Conservation (phyloP, 2,888 invertebrate genomes). For the Ochropacha duplaris region DNA sequence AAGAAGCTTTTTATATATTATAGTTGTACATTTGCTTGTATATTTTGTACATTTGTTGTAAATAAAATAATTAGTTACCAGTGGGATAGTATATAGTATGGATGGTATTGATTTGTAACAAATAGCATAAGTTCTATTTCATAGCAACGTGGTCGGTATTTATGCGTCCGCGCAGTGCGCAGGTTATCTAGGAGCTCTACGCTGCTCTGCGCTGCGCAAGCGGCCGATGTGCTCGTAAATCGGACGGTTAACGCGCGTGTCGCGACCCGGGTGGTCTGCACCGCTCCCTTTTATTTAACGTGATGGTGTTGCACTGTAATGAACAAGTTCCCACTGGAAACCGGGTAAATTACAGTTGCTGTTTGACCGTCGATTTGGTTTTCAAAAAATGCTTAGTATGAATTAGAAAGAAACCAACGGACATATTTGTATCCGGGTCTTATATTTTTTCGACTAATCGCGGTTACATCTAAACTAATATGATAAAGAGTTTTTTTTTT, state of each 20-base stretch:
- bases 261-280: conserved; percentile 61
- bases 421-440: too few relatives aligned
- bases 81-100: too few relatives aligned
- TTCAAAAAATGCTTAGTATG: too few relatives aligned
- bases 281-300: conserved; percentile 35
- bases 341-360: background rate
- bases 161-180: conserved; percentile 30
- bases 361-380: too few relatives aligned
- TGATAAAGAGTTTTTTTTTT: too few relatives aligned
- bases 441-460: too few relatives aligned
- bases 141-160: conserved; percentile 26
- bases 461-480: too few relatives aligned
- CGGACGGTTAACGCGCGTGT: conserved; percentile 53
- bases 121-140: conserved; percentile 21
- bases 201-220: conserved; percentile 19
- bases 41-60: too few relatives aligned
- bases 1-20: too few relatives aligned
- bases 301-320: conserved; percentile 15
- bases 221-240: conserved; percentile 50
- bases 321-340: conserved; percentile 6
- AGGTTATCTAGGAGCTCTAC: conserved; percentile 45
- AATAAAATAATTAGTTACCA: too few relatives aligned
- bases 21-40: too few relatives aligned
- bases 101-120: background rate
- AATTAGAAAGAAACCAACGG: too few relatives aligned